These are phyloP conservation scores for Myotis findleyi DNA, from an alignment of 2,797 vertebrate genomes.

Conservation along the genomic window DNA sequence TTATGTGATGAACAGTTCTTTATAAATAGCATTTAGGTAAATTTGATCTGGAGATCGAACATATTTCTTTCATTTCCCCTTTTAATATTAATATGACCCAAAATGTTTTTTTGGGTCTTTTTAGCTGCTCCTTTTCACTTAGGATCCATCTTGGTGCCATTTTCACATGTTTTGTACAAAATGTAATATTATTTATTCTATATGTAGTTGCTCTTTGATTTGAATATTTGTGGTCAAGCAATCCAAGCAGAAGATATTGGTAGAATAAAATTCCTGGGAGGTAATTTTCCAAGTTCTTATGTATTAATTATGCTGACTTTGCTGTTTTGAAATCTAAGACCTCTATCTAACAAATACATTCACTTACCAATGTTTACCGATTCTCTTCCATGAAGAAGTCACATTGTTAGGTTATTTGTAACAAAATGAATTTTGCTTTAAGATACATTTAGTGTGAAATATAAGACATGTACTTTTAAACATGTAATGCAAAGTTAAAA, in stretches of 20 bases:
- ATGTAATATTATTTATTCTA: neutral
- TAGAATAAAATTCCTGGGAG: slow-evolving; percentile 18
- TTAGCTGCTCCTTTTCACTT: slow-evolving; percentile 24
- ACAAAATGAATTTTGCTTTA: slow-evolving; percentile 36
- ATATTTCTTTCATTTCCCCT: neutral
- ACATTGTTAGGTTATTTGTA: slow-evolving; percentile 38
- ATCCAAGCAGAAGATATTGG: neutral
- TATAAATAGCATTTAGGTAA: slow-evolving; percentile 48
- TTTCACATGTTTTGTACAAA: slow-evolving; percentile 37
- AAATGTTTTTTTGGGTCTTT: slow-evolving; percentile 5
- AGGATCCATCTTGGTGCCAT: neutral
- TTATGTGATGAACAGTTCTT: neutral
- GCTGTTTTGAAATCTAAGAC: slow-evolving; percentile 13
- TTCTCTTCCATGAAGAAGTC: slow-evolving; percentile 14
- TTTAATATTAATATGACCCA: slow-evolving; percentile 12
- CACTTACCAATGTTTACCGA: slow-evolving; percentile 39
- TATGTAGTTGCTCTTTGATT: slow-evolving; percentile 36
- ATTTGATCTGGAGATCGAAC: slow-evolving; percentile 40
- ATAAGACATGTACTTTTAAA: slow-evolving; percentile 20
- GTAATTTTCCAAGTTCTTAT: slow-evolving; percentile 16
- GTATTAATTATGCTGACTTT: slow-evolving; percentile 52
- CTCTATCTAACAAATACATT: slow-evolving; percentile 1
- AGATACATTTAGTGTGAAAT: slow-evolving; percentile 33
- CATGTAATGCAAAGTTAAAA: slow-evolving; percentile 40
- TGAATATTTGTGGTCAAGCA: slow-evolving; percentile 44